Evolutionary conservation across 2,113 vertebrate species (phyloP), one percentile per base, ranked within the genome.

Genomic region (Hippopotamus amphibius): DNA sequence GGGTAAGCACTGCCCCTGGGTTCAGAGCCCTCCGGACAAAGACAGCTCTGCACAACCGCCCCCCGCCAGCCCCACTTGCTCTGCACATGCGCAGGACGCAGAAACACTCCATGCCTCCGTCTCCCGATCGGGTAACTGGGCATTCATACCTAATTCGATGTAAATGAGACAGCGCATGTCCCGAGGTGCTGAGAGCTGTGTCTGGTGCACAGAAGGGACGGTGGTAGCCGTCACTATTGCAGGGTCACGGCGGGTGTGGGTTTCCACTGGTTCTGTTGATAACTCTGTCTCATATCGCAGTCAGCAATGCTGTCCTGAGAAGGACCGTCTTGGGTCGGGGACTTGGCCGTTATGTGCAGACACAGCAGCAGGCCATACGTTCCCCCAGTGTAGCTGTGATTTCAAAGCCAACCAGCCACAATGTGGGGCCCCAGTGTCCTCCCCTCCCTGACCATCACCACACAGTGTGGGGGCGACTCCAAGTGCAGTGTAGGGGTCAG

Each of bases 271-370:
- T 9, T 41, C 63, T 14, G 2, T 6, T 4, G 53, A 37, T 71
- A 33, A 41, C 50, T 17, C 28, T 33, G 24, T 5, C 24, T 0
- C 13, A 0, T 9, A 0, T 37, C 0, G 3, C 5, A 5, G 22
- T 30, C 79, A 55, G 10, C 2, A 9, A 61, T 28, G 30, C 5
- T 3, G 5, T 22, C 83, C 46, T 10, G 53, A 57, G 43, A 33
- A 66, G 30, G 77, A 48, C 41, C 0, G 0, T 22, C 41, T 22
- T 22, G 4, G 11, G 53, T 8, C 65, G 6, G 55, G 55, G 46
- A 12, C 69, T 2, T 4, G 43, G 33, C 33, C 3, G 37, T 37
- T 37, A 2, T 5, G 66, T 5, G 19, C 66, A 59, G 50, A 14
- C 12, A 0, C 16, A 30, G 41, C 0, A 19, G 57, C 15, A 6